Evolutionary conservation across 2,888 invertebrate species (phyloP), one percentile per base, ranked within the genome.

Genomic region (Argynnis bischoffii): DNA sequence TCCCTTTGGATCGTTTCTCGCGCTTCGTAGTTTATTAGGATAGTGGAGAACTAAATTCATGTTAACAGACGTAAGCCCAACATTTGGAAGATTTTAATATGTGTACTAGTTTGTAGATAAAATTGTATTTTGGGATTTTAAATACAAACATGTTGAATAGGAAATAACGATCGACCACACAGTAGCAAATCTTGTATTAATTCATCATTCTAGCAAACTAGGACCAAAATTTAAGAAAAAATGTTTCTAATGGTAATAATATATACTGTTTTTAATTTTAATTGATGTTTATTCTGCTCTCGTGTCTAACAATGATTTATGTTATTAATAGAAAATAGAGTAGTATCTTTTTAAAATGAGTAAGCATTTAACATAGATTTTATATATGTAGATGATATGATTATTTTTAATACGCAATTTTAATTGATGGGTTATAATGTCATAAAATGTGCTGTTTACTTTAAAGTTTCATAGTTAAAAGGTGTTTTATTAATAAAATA

Each of bases 331-430:
- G 35, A 41, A 41, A 78, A 79, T 83, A 81, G 84, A 81, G 82
- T 90, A 87, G 86, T 75, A 84, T 89, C 83, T 87, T 80, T 26
- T 84, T 88, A 87, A 89, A 88, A 87, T 87, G 88, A 90, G 84
- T 90, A 89, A 89, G 92, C 90, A 91, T 92, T 92, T 92, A 91
- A 91, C 87, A 86, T 85, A 81, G 84, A 83, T 74, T 70, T 72
- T 84, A 85, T 85, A 85, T 85, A 87, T 87, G 86, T 90, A 90
- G 89, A 87, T 83, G 80, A 86, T 88, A 86, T 89, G 83, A 88
- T 89, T 91, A 90, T 90, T 91, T 91, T 91, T 88, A 88, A 87
- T 88, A 89, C 88, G 83, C 88, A 87, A 86, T 89, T 89, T 90
- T 89, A 81, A 87, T 85, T 88, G 86, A 82, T 87, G 90, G 90